These are phyloP conservation scores for Leuciscus idus DNA, from an alignment of 2,113 vertebrate genomes.

Conservation along the genomic window DNA sequence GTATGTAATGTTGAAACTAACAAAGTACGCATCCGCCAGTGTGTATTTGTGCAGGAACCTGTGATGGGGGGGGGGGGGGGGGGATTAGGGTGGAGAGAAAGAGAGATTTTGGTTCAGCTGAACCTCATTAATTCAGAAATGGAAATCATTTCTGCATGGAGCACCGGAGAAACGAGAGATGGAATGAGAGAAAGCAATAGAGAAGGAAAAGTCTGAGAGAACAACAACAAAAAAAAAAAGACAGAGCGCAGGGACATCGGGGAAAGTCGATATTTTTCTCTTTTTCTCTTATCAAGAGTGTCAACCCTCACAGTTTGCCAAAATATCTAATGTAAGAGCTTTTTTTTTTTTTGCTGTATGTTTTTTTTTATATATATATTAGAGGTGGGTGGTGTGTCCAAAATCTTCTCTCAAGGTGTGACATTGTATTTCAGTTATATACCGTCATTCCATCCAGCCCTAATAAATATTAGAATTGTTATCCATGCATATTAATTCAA, in stretches of 20 bases:
- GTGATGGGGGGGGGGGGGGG: slow-evolving; percentile 9
- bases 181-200: slow-evolving; percentile 61
- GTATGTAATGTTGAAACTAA: slow-evolving; percentile 27
- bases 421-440: not conserved
- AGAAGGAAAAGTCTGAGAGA: slow-evolving; percentile 23
- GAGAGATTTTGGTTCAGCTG: slow-evolving; percentile 74
- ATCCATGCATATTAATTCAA: not conserved
- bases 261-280: slow-evolving; percentile 26
- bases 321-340: slow-evolving; percentile 12
- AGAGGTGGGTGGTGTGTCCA: not conserved
- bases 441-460: not conserved
- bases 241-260: slow-evolving; percentile 31
- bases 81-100: not conserved
- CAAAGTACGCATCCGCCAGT: slow-evolving; percentile 9
- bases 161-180: slow-evolving; percentile 72
- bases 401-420: not conserved
- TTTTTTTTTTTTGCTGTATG: not conserved
- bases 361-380: not conserved
- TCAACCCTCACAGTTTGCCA: slow-evolving; percentile 18
- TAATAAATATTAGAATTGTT: not conserved
- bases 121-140: slow-evolving; percentile 88
- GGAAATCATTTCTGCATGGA: slow-evolving; percentile 82
- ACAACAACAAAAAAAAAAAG: slow-evolving; percentile 33
- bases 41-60: slow-evolving; percentile 39
- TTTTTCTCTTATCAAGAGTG: slow-evolving; percentile 43